phyloP scores from a whole-genome alignment of 92 coral and sea anemone genomes.

The Zoanthus sociatus region DNA sequence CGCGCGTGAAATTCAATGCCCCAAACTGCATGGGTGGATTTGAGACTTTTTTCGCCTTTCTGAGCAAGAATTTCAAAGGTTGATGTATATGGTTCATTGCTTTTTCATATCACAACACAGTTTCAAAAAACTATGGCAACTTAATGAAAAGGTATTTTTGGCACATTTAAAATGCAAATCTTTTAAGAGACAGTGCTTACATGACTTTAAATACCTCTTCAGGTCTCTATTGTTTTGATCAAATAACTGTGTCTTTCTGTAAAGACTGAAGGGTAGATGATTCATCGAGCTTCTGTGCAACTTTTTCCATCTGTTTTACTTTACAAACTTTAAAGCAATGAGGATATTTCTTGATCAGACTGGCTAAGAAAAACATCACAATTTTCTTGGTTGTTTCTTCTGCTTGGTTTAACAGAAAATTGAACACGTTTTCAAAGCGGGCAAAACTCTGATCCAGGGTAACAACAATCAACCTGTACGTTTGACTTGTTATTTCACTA shows the following conservation, averaged over 20 bases:
- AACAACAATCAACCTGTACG: constrained; percentile 4
- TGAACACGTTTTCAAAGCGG: constrained; percentile 34
- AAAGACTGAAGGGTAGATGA: neutral
- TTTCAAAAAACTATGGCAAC: too few species aligned
- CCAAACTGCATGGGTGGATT: too few species aligned
- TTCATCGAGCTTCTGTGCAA: neutral
- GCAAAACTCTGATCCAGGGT: constrained; percentile 38
- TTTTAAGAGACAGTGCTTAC: too few species aligned
- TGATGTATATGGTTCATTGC: too few species aligned
- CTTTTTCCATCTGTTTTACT: constrained; percentile 8
- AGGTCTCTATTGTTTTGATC: neutral
- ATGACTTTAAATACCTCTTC: too few species aligned
- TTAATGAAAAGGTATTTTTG: too few species aligned
- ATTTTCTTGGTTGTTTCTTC: constrained; percentile 40
- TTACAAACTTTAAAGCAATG: constrained; percentile 40
- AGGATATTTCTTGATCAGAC: constrained; percentile 34
- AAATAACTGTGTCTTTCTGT: constrained; percentile 8
- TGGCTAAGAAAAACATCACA: constrained; percentile 37
- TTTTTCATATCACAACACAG: too few species aligned
- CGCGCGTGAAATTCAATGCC: too few species aligned
- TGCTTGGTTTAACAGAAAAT: constrained; percentile 45
- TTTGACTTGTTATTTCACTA: constrained; percentile 29
- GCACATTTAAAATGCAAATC: too few species aligned
- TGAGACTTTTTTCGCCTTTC: too few species aligned
- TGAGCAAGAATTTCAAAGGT: too few species aligned